Percentiles rank a stretch among this genome's conserved stretches.
phyloP scores from a whole-genome alignment of 2,113 vertebrate species.

The Mesembrinibis cayennensis region DNA sequence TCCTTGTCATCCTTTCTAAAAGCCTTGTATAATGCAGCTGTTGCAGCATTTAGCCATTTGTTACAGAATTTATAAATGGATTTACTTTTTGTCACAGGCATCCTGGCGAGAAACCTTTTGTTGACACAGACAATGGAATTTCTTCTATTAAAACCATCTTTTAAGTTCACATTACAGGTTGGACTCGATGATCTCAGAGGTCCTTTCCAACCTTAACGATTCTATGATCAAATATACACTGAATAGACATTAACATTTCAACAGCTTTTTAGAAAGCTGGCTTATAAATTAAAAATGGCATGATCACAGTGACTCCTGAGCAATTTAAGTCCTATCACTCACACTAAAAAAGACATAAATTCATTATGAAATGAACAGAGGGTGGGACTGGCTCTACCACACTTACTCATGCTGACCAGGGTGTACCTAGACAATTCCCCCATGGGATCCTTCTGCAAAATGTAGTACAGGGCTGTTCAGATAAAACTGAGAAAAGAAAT shows the following conservation, averaged over 20 bases:
- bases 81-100: not conserved
- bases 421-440: slow-evolving; percentile 1
- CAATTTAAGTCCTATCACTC: not conserved
- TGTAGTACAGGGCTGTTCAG: not conserved
- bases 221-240: not conserved
- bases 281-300: not conserved
- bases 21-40: not conserved
- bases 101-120: not conserved
- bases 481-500: not conserved
- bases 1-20: not conserved
- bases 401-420: not conserved
- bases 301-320: not conserved
- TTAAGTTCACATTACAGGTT: not conserved
- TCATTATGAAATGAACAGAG: not conserved
- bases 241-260: not conserved
- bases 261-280: not conserved
- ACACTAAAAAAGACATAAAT: not conserved
- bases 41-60: not conserved
- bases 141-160: not conserved
- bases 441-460: not conserved
- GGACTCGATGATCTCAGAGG: too few relatives aligned
- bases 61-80: not conserved
- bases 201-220: too few relatives aligned
- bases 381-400: not conserved
- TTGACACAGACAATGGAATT: not conserved